Base-by-base conservation (phyloP, 2,888 invertebrate genomes). In the Pandemis corylana region DNA sequence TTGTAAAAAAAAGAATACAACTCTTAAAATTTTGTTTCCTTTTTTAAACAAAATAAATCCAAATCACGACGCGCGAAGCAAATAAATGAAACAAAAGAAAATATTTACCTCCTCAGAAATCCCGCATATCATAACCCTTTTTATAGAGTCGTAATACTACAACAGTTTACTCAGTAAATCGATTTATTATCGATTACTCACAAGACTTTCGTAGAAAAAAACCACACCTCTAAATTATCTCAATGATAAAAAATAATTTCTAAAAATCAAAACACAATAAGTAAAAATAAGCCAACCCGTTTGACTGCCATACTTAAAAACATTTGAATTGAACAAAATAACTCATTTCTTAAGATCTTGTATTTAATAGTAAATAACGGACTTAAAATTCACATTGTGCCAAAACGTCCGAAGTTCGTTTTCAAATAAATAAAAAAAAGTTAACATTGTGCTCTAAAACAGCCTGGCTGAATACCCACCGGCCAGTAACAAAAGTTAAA, bases 21-120 rank as follows among this genome's bases (percentile, higher is more conserved):
- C 74, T 74, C 74, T 70, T 74, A 74, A 69, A 62, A 70, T 70
- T 70, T 74, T 10, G 7, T 42, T 61, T 65, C 42, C n/a, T 59
- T 41, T 41, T 69, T 49, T 20, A 10, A 69, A 69, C 10, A 15
- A 13, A 59, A 69, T 56, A n/a, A 5, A 28, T 59, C 13, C 28
- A 41, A 41, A 15, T 44, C 20, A 2, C 49, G 36, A 51, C 49
- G 49, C 69, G 69, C 61, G 74, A 66, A 74, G 69, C 69, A 74
- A 68, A 51, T 13, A 42, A 36, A 5, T 13, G 36, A 63, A 13
- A 15, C 15, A 46, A 65, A 65, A 68, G 4, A 62, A 46, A 56
- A 15, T 36, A 4, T 3, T 56, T 56, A 0, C 7, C 6, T 1
- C 53, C 15, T 53, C 10, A 44, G 7, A 44, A 44, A 44, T 44